These are phyloP conservation scores for Progne subis DNA, from an alignment of 2,113 vertebrate species.

Conservation along the genomic window DNA sequence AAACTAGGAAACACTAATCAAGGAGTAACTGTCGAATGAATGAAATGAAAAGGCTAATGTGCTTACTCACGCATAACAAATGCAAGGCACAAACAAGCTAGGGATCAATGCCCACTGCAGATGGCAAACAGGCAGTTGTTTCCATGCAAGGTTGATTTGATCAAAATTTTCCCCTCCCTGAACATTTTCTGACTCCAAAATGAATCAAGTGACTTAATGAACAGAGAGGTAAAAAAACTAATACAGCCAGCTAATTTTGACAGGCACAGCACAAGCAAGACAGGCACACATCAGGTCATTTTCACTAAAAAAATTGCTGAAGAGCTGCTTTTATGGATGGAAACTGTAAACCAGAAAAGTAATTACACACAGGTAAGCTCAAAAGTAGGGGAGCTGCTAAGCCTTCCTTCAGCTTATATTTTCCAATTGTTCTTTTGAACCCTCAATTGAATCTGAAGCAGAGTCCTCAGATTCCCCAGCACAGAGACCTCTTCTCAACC, in stretches of 20 bases:
- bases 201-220: background rate
- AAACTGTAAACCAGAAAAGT: background rate
- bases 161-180: background rate
- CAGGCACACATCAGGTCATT: background rate
- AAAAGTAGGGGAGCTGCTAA: background rate
- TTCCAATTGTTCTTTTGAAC: background rate
- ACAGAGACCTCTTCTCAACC: background rate
- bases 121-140: slow-evolving; percentile 55
- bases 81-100: slow-evolving; percentile 59
- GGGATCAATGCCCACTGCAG: slow-evolving; percentile 71
- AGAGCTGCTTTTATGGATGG: background rate
- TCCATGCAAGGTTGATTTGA: slow-evolving; percentile 35
- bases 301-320: background rate
- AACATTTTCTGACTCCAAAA: slow-evolving; percentile 35
- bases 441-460: accelerated
- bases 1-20: slow-evolving; percentile 72
- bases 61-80: slow-evolving; percentile 70
- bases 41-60: slow-evolving; percentile 75
- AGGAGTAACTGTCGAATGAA: slow-evolving; percentile 73
- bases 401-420: background rate
- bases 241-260: background rate
- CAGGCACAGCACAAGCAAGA: background rate
- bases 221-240: background rate
- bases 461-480: background rate
- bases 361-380: background rate